Base-by-base conservation (phyloP, 2,797 vertebrate genomes). In the Acanthurus lineatus region DNA sequence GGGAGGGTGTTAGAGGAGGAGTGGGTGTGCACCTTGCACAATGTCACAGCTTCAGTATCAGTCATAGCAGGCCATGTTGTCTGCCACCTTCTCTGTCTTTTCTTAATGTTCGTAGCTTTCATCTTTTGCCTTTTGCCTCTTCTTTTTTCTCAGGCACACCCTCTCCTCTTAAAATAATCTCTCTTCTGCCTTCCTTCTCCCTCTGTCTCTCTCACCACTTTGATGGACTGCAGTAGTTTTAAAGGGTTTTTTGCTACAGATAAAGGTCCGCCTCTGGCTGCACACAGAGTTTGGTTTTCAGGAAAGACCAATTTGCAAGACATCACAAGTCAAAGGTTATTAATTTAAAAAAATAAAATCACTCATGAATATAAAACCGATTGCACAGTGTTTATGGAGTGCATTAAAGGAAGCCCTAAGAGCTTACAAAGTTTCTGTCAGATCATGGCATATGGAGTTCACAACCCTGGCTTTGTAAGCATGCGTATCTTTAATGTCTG, bases 171-270 rank as follows among this genome's bases (percentile, higher is more conserved):
- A 58, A 71, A 71, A 78, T 64, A 68, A 61, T 66, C 32, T 60
- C 38, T 52, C 32, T 48, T 14, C 20, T 47, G 8, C 35, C 45
- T 22, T 38, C 19, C 32, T 28, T 51, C 48, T 14, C 52, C 11
- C 10, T 48, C 52, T 22, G 1, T 47, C 44, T 47, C 49, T 6
- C 47, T 19, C 38, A 11, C 5, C 16, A 40, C 1, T 76, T 68
- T 88, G 88, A 88, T 79, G 65, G 68, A 76, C 76, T 73, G 81
- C 67, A 42, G 53, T 75, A 45, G 72, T 68, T 45, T 62, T 67
- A n/a, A 25, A 44, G 56, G 71, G 70, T 25, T 25, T 25, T 77
- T 82, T 49, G 17, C 49, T 40, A 51, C 57, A 66, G 74, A 86
- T 77, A 83, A 77, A 69, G 16, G 49, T 77, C 59, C 61, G 60